Evolutionary conservation across 1,140 invertebrate genomes (phyloP), one percentile per base, ranked within the genome.

Genomic region (Nasonia longicornis): DNA sequence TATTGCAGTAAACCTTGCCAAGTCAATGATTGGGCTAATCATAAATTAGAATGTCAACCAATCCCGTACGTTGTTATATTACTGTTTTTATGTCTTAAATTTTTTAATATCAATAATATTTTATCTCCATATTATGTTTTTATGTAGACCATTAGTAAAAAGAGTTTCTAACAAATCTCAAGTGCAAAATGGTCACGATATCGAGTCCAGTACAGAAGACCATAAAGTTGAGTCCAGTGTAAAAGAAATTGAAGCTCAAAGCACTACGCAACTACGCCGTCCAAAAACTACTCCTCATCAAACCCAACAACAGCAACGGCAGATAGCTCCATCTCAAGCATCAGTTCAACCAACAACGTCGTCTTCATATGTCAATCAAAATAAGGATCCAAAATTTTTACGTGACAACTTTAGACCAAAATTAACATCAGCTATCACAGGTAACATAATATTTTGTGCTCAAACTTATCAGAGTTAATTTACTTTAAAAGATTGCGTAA

Each of bases 1-100:
- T 90, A 90, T 71, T 91, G 90, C 52, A 86, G 81, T 42, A 81
- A 67, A 75, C 6, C 8, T 0, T 91, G 90, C 70, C 89, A 90
- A 84, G 14, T 76, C 2, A 14, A 38, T 11, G 87, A 90, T 84
- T 91, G 89, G 90, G 74, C 83, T 0, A 80, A 69, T 22, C 89
- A 90, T 79, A 86, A 87, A 80, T 45, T 38, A 0, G 77, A 86
- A 20, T 91, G 90, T 73, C 77, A 83, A 77, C 22, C 58, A 7
- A 85, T 90, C n/a, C 88, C 88, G 85, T 87, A 82, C 85, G 83
- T 85, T 48, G 29, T 81, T 42, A 67, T 48, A 20, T 58, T 48
- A 11, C 29, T 73, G 14, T 16, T 63, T 29, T 38, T 72, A 71
- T 20, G 48, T 73, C 12, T 71, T 26, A 79, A 45, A 12, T 77